Percentiles rank a stretch among this genome's conserved stretches.
phyloP scores from a whole-genome alignment of 2,113 vertebrate genomes.

The Regulus satrapa region DNA sequence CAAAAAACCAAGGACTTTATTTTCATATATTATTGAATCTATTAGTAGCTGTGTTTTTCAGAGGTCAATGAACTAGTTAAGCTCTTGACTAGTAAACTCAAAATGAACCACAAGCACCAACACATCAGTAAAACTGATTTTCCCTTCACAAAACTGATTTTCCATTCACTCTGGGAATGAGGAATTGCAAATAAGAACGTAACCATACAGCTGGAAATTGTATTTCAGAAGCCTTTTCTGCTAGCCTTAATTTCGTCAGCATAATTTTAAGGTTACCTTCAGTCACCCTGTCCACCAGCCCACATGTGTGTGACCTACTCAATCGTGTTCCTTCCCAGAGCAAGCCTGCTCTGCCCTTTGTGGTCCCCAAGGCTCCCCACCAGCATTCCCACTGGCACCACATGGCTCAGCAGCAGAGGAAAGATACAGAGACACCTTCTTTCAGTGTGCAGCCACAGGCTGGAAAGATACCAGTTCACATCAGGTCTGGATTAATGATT shows the following conservation, averaged over 20 bases:
- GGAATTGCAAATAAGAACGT: background rate
- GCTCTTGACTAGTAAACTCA: background rate
- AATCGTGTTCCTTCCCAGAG: accelerated
- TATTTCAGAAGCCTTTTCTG: background rate
- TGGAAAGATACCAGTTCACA: background rate
- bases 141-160: background rate
- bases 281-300: background rate
- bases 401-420: background rate
- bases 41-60: background rate
- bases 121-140: background rate
- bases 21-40: background rate
- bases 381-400: background rate
- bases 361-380: background rate
- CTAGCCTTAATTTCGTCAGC: background rate
- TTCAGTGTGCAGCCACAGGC: background rate
- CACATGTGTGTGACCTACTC: background rate
- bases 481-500: background rate
- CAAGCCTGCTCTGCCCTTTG: accelerated
- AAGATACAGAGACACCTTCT: background rate
- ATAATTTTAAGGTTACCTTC: background rate
- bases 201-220: background rate
- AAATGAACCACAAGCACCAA: background rate
- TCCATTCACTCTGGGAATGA: background rate
- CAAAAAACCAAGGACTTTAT: too few relatives aligned
- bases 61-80: background rate